Base-by-base conservation (phyloP, 2,113 vertebrate species). In the Helogale parvula region DNA sequence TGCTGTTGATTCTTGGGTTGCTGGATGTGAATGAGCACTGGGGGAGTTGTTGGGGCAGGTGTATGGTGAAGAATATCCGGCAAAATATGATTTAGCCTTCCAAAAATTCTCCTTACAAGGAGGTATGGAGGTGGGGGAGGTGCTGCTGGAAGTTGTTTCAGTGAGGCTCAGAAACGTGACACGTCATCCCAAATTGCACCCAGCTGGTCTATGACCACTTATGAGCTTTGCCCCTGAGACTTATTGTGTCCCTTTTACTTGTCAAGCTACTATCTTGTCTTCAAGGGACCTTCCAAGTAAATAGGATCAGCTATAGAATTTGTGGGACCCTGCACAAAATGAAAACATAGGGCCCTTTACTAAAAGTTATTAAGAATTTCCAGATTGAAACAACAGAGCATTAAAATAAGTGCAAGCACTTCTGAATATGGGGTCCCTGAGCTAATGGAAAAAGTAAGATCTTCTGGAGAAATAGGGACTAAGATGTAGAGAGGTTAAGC, bases 21-120 rank as follows among this genome's bases (percentile, higher is more conserved):
- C 74, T 85, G 63, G 97, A 93, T 97, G 45, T 35, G 96, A 97
- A 96, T n/a, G 90, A 97, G 93, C 79, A 92, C 85, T 96, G 96
- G 77, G 88, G 97, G 93, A 94, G 93, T 83, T 86, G 85, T 21
- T 94, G 0, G 85, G 41, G 93, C 93, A 97, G 97, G 95, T 96
- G 96, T 93, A 84, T 92, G 87, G 35, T 90, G 79, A 90, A 69
- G 60, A 95, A 77, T 94, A 97, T 82, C 94, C 1, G 1, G 77
- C 63, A 96, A 98, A 96, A 95, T 63, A 91, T 85, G 83, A 66
- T 33, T 0, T 54, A 90, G 54, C 21, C 88, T 97, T 96, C 90
- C 93, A 0, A 87, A 96, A 96, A 85, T 91, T 97, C 41, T 74
- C 60, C 81, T 94, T 66, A 74, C 76, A 13, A 10, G 87, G 38